These are phyloP conservation scores for Mormoops blainvillei DNA, from an alignment of 2,113 vertebrate genomes.

Conservation along the genomic window DNA sequence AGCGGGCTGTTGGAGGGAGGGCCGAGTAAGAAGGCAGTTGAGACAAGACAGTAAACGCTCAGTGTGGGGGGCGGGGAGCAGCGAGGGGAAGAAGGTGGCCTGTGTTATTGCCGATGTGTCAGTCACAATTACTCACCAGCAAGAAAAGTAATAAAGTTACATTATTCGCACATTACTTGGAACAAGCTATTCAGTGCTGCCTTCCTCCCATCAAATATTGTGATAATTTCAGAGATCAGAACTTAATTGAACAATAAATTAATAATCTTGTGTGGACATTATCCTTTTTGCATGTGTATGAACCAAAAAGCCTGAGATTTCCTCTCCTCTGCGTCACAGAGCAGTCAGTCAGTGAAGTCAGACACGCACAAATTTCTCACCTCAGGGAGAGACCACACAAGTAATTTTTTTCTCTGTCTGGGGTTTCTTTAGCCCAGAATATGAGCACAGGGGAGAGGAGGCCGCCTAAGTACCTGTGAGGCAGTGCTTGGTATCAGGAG, in stretches of 20 bases:
- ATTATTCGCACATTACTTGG: conserved; percentile 36
- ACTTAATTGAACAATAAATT: conserved; percentile 66
- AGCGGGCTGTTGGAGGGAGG: neutral
- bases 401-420: neutral
- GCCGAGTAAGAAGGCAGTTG: neutral
- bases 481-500: neutral
- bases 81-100: conserved; percentile 13
- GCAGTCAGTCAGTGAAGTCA: neutral
- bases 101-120: conserved; percentile 55
- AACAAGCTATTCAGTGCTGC: conserved; percentile 61
- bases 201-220: conserved; percentile 65
- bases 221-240: conserved; percentile 53
- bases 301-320: conserved; percentile 47
- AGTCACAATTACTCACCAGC: conserved; percentile 63
- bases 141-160: conserved; percentile 50
- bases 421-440: neutral
- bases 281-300: conserved; percentile 39
- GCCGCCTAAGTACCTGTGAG: neutral
- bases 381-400: neutral
- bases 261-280: conserved; percentile 51
- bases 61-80: neutral
- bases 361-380: neutral
- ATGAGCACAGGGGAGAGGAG: neutral
- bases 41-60: neutral
- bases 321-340: conserved; percentile 26